Conservation (phyloP, 2,797 vertebrate genomes). For the Gallinago nigripennis region DNA sequence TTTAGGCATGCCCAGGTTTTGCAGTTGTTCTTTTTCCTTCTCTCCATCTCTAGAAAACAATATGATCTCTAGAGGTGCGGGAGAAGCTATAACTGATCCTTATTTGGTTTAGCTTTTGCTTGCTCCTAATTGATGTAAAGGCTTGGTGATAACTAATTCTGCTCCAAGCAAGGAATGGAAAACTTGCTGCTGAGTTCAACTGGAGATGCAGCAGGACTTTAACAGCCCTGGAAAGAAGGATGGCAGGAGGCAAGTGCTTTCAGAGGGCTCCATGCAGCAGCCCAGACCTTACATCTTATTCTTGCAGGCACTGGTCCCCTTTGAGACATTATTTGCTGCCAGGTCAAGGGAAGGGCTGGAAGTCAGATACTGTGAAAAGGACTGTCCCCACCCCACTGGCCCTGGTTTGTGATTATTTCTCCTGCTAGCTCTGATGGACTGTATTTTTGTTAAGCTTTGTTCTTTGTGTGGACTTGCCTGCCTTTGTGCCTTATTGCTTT, state of each 20-base stretch:
- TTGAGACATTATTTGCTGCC: not conserved
- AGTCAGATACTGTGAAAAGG: slow-evolving; percentile 6
- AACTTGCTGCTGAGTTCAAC: not conserved
- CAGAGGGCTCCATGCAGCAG: not conserved
- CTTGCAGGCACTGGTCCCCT: not conserved
- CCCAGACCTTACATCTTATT: not conserved
- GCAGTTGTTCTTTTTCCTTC: not conserved
- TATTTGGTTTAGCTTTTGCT: not conserved
- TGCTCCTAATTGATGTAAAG: not conserved
- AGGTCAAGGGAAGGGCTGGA: slow-evolving; percentile 1
- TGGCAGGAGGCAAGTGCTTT: not conserved
- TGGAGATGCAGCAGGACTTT: not conserved
- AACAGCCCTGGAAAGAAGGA: not conserved
- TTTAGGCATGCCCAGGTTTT: not conserved
- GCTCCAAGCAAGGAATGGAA: not conserved
- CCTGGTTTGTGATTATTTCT: slow-evolving; percentile 20
- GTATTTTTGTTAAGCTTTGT: slow-evolving; percentile 42
- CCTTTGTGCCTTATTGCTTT: slow-evolving; percentile 26
- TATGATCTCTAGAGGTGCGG: not conserved
- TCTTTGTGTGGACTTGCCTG: slow-evolving; percentile 32
- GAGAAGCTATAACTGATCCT: not conserved
- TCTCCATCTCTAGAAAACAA: not conserved
- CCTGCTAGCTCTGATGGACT: slow-evolving; percentile 9
- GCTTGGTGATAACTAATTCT: not conserved
- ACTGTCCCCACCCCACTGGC: not conserved